Evolutionary conservation across 2,888 invertebrate genomes (phyloP).

Genomic region (Plebejus melissa): DNA sequence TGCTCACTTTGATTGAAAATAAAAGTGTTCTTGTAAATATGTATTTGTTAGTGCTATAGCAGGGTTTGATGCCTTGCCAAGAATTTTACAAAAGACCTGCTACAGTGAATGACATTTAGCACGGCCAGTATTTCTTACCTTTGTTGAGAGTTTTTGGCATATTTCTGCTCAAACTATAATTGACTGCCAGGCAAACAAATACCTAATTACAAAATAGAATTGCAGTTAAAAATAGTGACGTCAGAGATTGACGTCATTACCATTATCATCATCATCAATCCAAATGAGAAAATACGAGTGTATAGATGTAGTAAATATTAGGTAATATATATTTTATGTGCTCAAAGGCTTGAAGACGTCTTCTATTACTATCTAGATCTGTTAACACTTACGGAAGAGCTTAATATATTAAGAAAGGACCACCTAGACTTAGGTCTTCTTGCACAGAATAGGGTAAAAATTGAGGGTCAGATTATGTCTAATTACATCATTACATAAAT

Average conservation of each 20-base stretch:
- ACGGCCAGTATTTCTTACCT: background rate
- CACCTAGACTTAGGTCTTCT: too few relatives aligned
- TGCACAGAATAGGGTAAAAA: too few relatives aligned
- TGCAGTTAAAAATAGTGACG: conserved; percentile 1
- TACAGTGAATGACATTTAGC: conserved; percentile 22
- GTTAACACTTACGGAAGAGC: too few relatives aligned
- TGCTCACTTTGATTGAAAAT: conserved; percentile 11
- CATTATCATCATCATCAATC: background rate
- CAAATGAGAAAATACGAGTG: background rate
- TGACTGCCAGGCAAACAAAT: conserved; percentile 40
- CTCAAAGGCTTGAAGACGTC: background rate
- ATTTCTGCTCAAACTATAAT: conserved; percentile 1
- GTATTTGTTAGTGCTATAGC: conserved; percentile 4
- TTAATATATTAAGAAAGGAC: too few relatives aligned
- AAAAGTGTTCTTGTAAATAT: conserved; percentile 1
- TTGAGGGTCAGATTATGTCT: too few relatives aligned
- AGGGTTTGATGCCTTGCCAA: conserved; percentile 20
- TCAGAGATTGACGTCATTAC: background rate
- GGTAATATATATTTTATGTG: too few relatives aligned
- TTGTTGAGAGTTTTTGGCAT: conserved; percentile 14
- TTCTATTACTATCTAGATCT: background rate
- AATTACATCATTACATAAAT: too few relatives aligned
- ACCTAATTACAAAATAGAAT: background rate
- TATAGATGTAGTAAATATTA: background rate
- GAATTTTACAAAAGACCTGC: conserved; percentile 24